Evolutionary conservation across 2,888 invertebrate species (phyloP).

Genomic region (Netelia fuscicornis): DNA sequence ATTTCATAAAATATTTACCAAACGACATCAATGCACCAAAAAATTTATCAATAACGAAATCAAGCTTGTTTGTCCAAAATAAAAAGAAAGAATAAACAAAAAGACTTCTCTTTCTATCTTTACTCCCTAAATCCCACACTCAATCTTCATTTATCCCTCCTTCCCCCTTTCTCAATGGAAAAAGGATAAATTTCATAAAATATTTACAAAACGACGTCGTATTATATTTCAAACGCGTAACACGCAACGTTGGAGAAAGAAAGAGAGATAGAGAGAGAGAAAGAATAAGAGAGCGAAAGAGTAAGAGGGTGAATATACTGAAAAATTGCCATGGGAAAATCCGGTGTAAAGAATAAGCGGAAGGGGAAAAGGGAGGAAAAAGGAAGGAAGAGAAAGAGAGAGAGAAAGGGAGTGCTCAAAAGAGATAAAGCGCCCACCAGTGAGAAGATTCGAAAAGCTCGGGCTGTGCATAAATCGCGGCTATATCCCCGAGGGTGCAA

Average conservation of each 20-base stretch:
- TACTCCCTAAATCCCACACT: not conserved
- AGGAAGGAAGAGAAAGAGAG: not conserved
- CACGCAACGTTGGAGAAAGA: not conserved
- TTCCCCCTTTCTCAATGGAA: not conserved
- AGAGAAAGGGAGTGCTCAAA: not conserved
- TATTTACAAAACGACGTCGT: constrained; percentile 21
- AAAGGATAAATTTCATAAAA: not conserved
- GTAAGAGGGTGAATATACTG: constrained; percentile 15
- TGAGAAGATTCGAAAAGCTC: constrained; percentile 40
- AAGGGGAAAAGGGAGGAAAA: not conserved
- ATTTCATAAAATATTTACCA: constrained; percentile 11
- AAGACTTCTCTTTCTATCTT: not conserved
- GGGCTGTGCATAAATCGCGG: constrained; percentile 52
- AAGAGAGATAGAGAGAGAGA: not conserved
- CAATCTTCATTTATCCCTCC: not conserved
- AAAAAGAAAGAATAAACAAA: too few species aligned
- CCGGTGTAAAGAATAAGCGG: constrained; percentile 10
- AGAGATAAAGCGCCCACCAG: constrained; percentile 30
- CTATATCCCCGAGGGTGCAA: constrained; percentile 51
- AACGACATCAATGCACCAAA: not conserved
- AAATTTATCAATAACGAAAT: not conserved
- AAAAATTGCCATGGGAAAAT: constrained; percentile 31
- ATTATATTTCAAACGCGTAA: constrained; percentile 11
- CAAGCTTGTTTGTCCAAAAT: not conserved
- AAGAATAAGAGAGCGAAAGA: not conserved